Evolutionary conservation across 2,113 vertebrate genomes (phyloP).

Genomic region (Phalacrocorax pelagicus): DNA sequence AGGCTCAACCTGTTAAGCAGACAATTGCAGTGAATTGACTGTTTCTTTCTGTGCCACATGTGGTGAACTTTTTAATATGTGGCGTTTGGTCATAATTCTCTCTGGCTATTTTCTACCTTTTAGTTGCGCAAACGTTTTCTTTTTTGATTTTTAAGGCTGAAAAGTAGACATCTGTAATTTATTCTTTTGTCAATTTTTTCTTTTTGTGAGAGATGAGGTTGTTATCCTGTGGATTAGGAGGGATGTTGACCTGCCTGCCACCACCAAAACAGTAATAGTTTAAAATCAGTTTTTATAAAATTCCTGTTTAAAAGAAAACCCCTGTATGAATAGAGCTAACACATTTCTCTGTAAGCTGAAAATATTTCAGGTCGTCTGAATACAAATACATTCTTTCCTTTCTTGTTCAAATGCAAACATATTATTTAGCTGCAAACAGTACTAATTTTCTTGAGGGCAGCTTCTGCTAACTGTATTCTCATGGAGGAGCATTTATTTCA

Average conservation of each 20-base stretch:
- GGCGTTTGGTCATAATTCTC: conserved; percentile 41
- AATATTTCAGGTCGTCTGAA: neutral
- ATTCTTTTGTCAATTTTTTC: neutral
- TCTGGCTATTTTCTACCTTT: neutral
- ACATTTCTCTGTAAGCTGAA: neutral
- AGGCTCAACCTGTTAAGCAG: conserved; percentile 57
- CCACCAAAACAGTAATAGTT: neutral
- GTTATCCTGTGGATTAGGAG: neutral
- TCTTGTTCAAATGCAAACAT: neutral
- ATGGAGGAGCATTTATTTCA: neutral
- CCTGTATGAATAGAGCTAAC: neutral
- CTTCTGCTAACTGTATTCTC: neutral
- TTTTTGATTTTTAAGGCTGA: neutral
- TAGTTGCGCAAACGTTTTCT: neutral
- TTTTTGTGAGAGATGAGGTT: neutral
- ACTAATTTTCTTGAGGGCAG: neutral
- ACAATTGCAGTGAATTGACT: conserved; percentile 37
- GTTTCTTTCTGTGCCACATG: conserved; percentile 35
- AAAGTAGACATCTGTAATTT: neutral
- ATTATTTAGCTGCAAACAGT: neutral
- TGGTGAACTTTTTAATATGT: conserved; percentile 9
- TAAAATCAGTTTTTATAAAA: neutral
- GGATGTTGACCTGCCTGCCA: neutral
- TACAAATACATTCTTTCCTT: neutral
- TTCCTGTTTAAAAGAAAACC: neutral